Percentiles rank a stretch among this genome's conserved stretches.
These are phyloP conservation scores for Volucella zonaria DNA, from an alignment of 2,888 invertebrate genomes.

Conservation along the genomic window DNA sequence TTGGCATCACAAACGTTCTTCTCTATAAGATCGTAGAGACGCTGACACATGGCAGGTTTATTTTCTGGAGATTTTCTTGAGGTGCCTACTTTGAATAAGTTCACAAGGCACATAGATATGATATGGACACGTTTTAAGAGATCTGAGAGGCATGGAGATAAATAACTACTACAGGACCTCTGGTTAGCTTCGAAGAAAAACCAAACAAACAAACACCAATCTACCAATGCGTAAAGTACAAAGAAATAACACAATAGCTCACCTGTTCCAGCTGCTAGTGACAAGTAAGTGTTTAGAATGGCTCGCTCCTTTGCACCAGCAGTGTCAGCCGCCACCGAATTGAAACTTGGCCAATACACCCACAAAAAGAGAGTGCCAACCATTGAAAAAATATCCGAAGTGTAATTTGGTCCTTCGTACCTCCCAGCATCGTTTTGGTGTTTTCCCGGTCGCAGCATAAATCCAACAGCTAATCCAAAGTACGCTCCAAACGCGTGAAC, in stretches of 20 bases:
- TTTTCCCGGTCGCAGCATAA: conserved; percentile 85
- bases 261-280: conserved; percentile 89
- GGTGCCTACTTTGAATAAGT: too few relatives aligned
- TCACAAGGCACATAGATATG: too few relatives aligned
- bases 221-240: too few relatives aligned
- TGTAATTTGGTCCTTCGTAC: conserved; percentile 89
- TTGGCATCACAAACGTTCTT: too few relatives aligned
- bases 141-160: too few relatives aligned
- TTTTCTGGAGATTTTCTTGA: too few relatives aligned
- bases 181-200: too few relatives aligned
- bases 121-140: too few relatives aligned
- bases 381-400: conserved; percentile 96
- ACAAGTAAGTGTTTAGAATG: conserved; percentile 95
- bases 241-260: conserved; percentile 84
- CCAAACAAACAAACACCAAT: too few relatives aligned
- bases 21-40: too few relatives aligned
- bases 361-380: conserved; percentile 96
- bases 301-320: conserved; percentile 91
- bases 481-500: conserved; percentile 98
- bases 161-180: too few relatives aligned
- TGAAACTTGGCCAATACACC: conserved; percentile 99
- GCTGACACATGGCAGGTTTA: too few relatives aligned
- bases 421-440: conserved; percentile 83
- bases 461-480: conserved; percentile 93
- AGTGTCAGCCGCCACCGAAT: conserved; percentile 89